A percentile compares a stretch with the other conserved stretches of the same genome.
Conservation (phyloP, 2,797 vertebrate species). For the Thalassophryne amazonica region DNA sequence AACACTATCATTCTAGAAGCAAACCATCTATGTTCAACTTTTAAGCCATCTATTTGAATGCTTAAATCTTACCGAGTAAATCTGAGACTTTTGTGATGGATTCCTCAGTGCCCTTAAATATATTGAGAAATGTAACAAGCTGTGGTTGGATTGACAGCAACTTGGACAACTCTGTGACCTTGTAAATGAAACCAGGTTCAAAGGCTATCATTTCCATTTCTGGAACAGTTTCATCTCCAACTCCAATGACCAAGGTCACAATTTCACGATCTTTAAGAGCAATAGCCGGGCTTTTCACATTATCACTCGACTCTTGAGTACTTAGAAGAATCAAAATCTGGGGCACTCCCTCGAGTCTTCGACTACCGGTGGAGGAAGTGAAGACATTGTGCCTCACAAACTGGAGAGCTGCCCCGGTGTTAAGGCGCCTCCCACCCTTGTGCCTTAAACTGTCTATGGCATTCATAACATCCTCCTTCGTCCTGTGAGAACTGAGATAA, state of each 20-base stretch:
- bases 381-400: constrained; percentile 87
- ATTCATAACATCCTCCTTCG: constrained; percentile 70
- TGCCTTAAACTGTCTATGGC: constrained; percentile 76
- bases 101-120: constrained; percentile 46
- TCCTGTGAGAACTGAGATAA: constrained; percentile 81
- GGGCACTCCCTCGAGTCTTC: constrained; percentile 79
- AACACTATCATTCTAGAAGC: neutral
- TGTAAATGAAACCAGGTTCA: constrained; percentile 78
- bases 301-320: constrained; percentile 80
- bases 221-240: constrained; percentile 75
- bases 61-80: constrained; percentile 62
- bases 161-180: constrained; percentile 75
- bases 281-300: constrained; percentile 76
- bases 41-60: neutral
- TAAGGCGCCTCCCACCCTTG: constrained; percentile 80
- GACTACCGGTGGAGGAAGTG: constrained; percentile 81
- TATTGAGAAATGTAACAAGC: constrained; percentile 52
- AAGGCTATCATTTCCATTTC: constrained; percentile 85
- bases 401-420: constrained; percentile 84
- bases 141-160: constrained; percentile 75
- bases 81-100: constrained; percentile 46
- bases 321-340: constrained; percentile 87
- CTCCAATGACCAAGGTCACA: constrained; percentile 79
- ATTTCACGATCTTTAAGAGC: constrained; percentile 81
- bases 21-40: neutral